Evolutionary conservation across 2,888 invertebrate genomes (phyloP), one percentile per base, ranked within the genome.

Genomic region (Monochamus alternatus): DNA sequence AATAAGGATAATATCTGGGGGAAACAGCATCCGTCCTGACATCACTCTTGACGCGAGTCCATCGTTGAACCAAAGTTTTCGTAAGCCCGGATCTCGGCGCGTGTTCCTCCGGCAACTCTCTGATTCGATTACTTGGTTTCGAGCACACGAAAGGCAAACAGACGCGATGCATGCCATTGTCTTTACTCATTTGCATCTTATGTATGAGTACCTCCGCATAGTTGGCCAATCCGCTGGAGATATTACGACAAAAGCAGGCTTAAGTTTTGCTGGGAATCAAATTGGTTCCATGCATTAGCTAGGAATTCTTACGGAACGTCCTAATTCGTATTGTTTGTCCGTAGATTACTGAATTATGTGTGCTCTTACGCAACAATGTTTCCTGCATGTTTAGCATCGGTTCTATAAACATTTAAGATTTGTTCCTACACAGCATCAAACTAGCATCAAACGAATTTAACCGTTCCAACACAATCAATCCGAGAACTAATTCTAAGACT

Each of bases 141-240:
- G 75, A 78, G 73, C 74, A 75, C 76, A 67, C 68, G 72, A 78
- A 76, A 80, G 74, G 76, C 79, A 80, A 78, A 80, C 77, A 81
- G 76, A 75, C 78, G 66, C 75, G 73, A 74, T 75, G 73, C 78
- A 75, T 60, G 71, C 80, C 79, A 80, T 81, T 82, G 82, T 82
- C 80, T 76, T 80, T 78, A 80, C 75, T 81, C 81, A 82, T 82
- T 82, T 81, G 78, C 81, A 82, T 82, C 80, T 80, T 76, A 75
- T 75, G 74, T 77, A 70, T 74, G 75, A 77, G 76, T 74, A 74
- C 75, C 74, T 67, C 65, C 62, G 58, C 65, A 70, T 65, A 70
- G 59, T 69, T 47, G 66, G 72, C 64, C 74, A 69, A 64, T 65
- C 59, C 69, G 52, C 43, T 64, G 47, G 60, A 69, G 71, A 67